Percentiles rank a stretch among this genome's conserved stretches.
These are phyloP conservation scores for Egretta garzetta DNA, from an alignment of 2,113 vertebrate genomes.

Conservation along the genomic window DNA sequence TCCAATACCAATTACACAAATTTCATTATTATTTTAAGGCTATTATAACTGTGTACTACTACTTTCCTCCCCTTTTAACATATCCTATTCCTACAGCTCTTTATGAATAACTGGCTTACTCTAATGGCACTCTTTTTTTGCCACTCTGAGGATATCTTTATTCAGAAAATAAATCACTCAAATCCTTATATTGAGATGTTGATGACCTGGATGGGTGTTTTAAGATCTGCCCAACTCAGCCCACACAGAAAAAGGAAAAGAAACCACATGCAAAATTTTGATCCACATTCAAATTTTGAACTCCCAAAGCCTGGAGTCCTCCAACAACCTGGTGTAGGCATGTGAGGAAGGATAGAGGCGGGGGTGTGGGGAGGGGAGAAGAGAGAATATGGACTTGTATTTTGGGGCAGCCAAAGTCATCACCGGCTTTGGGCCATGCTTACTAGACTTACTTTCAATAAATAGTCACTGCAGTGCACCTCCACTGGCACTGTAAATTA, in stretches of 20 bases:
- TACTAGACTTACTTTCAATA: background rate
- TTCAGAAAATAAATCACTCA: background rate
- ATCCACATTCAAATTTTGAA: background rate
- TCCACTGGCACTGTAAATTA: background rate
- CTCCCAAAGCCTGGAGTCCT: background rate
- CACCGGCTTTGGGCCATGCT: background rate
- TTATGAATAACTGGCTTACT: conserved; percentile 8
- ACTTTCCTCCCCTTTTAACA: background rate
- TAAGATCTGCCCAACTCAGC: background rate
- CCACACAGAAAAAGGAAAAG: background rate
- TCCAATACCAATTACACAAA: conserved; percentile 73
- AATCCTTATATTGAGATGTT: background rate
- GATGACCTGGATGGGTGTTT: background rate
- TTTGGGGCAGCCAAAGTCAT: background rate
- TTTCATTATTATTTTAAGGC: conserved; percentile 69
- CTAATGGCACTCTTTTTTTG: background rate
- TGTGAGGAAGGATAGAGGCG: background rate
- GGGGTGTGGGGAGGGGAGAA: background rate
- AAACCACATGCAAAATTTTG: background rate
- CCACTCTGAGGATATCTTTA: background rate
- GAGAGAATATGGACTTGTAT: background rate
- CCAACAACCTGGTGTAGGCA: background rate
- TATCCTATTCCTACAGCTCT: background rate
- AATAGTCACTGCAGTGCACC: background rate
- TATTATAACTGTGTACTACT: conserved; percentile 39